A percentile compares a stretch with the other conserved stretches of the same genome.
These are phyloP conservation scores for Calliphora vicina DNA, from an alignment of 1,140 invertebrate species.

Conservation along the genomic window DNA sequence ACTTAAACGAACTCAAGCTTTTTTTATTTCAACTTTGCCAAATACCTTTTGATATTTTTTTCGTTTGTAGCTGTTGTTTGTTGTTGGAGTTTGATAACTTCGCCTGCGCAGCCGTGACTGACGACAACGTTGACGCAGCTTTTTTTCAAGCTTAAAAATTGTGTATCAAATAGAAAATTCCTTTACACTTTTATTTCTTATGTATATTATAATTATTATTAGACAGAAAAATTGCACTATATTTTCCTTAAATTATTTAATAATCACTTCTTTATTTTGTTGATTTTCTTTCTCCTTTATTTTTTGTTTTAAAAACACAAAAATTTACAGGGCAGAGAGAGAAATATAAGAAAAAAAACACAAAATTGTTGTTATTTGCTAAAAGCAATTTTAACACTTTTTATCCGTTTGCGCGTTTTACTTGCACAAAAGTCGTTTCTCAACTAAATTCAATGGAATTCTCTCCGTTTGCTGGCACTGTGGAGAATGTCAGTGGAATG, in stretches of 20 bases:
- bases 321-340: not conserved
- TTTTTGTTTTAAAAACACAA: too few relatives aligned
- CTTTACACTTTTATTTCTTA: not conserved
- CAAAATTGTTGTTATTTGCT: not conserved
- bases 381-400: not conserved
- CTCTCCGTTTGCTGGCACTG: not conserved
- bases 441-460: slow-evolving; percentile 6
- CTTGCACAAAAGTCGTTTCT: slow-evolving; percentile 4
- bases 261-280: not conserved
- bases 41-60: not conserved
- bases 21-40: not conserved
- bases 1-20: not conserved
- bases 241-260: not conserved
- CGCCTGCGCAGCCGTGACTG: not conserved
- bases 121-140: not conserved
- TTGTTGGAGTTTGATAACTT: not conserved
- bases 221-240: not conserved
- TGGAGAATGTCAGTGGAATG: not conserved
- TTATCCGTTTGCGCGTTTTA: not conserved
- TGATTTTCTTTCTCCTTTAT: not conserved
- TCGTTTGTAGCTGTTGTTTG: not conserved
- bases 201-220: not conserved
- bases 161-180: not conserved
- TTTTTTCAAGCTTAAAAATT: not conserved
- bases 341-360: not conserved